These are phyloP conservation scores for Ischnus inquisitorius DNA, from an alignment of 2,888 invertebrate species.

Conservation along the genomic window DNA sequence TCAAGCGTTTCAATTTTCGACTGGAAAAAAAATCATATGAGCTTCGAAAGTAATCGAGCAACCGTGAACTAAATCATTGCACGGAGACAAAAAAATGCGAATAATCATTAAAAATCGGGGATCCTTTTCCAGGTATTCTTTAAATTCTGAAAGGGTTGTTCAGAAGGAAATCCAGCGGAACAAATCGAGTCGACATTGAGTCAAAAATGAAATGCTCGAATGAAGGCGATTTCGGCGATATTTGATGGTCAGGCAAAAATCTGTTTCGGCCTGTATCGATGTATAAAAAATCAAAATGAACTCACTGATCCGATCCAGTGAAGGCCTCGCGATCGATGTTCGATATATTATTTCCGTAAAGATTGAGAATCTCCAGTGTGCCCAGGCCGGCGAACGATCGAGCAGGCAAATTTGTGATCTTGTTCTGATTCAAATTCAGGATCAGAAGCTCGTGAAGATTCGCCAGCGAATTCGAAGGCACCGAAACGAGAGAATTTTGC, in stretches of 20 bases:
- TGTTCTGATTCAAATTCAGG: conserved; percentile 95
- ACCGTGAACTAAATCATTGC: too few species aligned
- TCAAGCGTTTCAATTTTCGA: conserved; percentile 92
- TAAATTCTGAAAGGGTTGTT: too few species aligned
- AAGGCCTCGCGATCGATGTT: conserved; percentile 94
- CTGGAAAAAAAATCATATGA: conserved; percentile 82
- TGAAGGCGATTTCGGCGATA: too few species aligned
- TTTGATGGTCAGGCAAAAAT: too few species aligned
- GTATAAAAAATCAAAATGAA: conserved; percentile 18
- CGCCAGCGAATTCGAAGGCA: conserved; percentile 93
- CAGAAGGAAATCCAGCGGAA: not conserved
- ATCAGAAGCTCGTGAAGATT: conserved; percentile 94
- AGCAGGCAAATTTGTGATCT: conserved; percentile 92
- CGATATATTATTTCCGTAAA: conserved; percentile 94
- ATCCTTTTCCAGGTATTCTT: too few species aligned
- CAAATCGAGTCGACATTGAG: not conserved
- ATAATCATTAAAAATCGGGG: too few species aligned
- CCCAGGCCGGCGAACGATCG: conserved; percentile 95
- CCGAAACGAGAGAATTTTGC: conserved; percentile 92
- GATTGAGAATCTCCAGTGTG: conserved; percentile 93
- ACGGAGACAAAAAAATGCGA: too few species aligned
- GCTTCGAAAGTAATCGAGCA: not conserved
- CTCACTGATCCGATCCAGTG: conserved; percentile 94
- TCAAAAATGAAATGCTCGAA: too few species aligned
- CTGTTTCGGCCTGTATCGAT: too few species aligned